Base-by-base conservation (phyloP, 2,888 invertebrate species). In the Trichopoda pennipes region DNA sequence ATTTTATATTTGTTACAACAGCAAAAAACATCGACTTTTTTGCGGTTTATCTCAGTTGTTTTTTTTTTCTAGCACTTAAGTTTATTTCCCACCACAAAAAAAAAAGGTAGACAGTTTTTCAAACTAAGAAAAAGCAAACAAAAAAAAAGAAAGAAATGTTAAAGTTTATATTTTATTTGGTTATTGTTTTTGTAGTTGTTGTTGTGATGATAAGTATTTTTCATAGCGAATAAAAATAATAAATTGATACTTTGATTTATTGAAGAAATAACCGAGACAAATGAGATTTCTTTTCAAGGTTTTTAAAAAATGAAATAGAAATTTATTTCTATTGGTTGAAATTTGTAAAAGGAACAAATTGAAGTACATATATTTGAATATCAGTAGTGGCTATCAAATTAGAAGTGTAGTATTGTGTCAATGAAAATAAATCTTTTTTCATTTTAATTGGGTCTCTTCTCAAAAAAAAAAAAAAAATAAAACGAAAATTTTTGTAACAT, bases 201-300 rank as follows among this genome's bases (percentile, higher is more conserved):
- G 14, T 58, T 28, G 7, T 28, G 28, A 28, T 28, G 49, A 32
- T 47, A 56, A 63, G 10, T n/a, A 66, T 64, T 49, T 70, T 72
- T 64, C 58, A 66, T 58, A 72, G 58, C 68, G 19, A 42, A 68
- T 68, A 77, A 60, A 79, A 73, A 77, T 68, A 70, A 70, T 82
- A 82, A 82, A 82, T 82, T 79, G 82, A 82, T 79, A 82, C 60
- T 51, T 82, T 82, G 82, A 79, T 82, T 82, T 82, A 82, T 81
- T 63, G 63, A 63, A 53, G 64, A 74, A 63, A 80, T n/a, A 63
- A 51, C 12, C 2, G 4, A 69, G 61, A 61, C 63, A 63, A 49
- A 58, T 63, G 23, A 69, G 49, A 44, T 53, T 44, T 38, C 38
- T 38, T 38, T 38, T 38, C 38, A 38, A 38, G 38, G 38, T 38